Percentiles rank a stretch among this genome's conserved stretches.
Evolutionary conservation across 1,140 invertebrate genomes (phyloP).

Genomic region (Choristoneura fumiferana): DNA sequence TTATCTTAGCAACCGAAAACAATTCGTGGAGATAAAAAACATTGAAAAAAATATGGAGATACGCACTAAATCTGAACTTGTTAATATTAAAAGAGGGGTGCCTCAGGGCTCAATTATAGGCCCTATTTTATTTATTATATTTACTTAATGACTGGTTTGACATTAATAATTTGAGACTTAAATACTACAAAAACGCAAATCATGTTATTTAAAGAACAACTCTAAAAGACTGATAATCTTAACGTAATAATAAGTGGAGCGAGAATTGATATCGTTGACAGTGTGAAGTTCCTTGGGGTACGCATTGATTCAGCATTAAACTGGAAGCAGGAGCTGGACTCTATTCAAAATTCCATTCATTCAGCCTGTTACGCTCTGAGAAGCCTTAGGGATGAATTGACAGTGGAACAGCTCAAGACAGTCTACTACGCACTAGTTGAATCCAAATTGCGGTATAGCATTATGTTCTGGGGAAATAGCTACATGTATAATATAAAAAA

Average conservation of each 20-base stretch:
- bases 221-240: neutral
- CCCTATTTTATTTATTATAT: neutral
- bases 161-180: neutral
- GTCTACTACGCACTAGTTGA: neutral
- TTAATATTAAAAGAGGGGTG: neutral
- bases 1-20: constrained; percentile 2
- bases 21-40: constrained; percentile 1
- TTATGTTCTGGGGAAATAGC: neutral
- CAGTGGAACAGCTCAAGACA: neutral
- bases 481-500: neutral
- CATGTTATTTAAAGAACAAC: neutral
- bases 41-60: neutral
- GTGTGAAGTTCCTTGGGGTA: neutral
- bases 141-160: neutral
- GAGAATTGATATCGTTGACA: neutral
- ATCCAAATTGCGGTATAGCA: neutral
- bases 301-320: neutral
- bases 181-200: neutral
- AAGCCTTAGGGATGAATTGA: neutral
- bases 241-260: neutral
- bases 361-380: constrained; percentile 10
- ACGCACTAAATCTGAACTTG: neutral
- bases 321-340: neutral
- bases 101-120: constrained; percentile 7
- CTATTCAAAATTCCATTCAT: neutral